A percentile compares a stretch with the other conserved stretches of the same genome.
phyloP scores from a whole-genome alignment of 2,113 vertebrate species.

The Saguinus imperator region DNA sequence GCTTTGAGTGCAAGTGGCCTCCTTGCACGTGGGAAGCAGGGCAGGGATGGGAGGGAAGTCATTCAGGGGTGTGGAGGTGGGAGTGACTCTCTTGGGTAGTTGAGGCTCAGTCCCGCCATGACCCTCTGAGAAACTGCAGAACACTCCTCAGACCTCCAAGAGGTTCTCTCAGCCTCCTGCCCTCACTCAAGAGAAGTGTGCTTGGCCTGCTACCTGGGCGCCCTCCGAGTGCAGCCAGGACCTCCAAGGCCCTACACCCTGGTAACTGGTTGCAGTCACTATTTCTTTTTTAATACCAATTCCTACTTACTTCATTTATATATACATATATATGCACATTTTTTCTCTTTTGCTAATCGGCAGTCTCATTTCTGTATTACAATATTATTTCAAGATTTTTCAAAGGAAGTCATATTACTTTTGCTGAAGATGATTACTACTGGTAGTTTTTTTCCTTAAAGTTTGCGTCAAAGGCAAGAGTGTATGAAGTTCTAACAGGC shows the following conservation, averaged over 20 bases:
- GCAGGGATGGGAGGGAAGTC: not conserved
- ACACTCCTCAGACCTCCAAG: not conserved
- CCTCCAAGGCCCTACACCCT: no score
- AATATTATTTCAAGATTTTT: not conserved
- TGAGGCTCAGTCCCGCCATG: not conserved
- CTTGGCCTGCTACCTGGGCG: fast-evolving
- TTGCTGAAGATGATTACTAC: not conserved
- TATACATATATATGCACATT: not conserved
- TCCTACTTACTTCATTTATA: not conserved
- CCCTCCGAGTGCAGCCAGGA: not conserved
- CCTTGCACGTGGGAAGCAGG: not conserved
- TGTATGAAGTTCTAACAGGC: not conserved
- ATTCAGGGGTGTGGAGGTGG: not conserved
- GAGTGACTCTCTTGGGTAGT: not conserved
- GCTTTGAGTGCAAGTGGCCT: not conserved
- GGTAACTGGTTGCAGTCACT: not conserved
- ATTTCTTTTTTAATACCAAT: not conserved
- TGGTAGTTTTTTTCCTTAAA: not conserved
- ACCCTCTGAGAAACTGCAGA: not conserved
- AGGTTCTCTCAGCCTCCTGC: not conserved
- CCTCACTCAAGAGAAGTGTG: not conserved
- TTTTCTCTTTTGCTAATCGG: not conserved
- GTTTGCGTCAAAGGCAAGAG: not conserved
- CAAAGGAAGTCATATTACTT: not conserved
- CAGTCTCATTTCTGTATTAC: not conserved